Conservation (phyloP, 2,888 invertebrate genomes). For the Crossocerus cetratus region DNA sequence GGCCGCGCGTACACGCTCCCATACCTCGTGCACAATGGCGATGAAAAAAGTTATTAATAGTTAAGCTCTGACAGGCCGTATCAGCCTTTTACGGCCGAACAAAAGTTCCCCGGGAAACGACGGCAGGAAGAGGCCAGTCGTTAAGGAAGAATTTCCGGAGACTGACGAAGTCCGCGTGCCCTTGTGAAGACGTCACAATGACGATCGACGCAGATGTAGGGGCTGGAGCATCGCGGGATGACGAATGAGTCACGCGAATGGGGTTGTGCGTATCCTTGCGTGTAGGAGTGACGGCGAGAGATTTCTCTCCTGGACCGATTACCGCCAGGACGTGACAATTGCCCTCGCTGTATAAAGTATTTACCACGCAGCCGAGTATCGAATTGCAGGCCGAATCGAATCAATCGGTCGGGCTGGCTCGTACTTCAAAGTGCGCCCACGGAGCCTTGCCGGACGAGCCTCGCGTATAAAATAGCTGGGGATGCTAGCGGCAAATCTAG, state of each 20-base stretch:
- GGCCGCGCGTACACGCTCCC: background rate
- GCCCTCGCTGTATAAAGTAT: conserved; percentile 19
- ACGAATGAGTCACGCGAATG: conserved; percentile 59
- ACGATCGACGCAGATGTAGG: conserved; percentile 26
- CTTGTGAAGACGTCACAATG: conserved; percentile 35
- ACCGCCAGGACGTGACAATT: conserved; percentile 40
- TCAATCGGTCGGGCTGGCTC: conserved; percentile 54
- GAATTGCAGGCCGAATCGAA: conserved; percentile 55
- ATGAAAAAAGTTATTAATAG: conserved; percentile 52
- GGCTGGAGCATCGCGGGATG: conserved; percentile 44
- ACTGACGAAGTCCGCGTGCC: conserved; percentile 13
- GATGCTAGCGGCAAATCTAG: conserved; percentile 41
- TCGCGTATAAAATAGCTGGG: conserved; percentile 31
- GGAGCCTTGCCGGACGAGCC: conserved; percentile 27
- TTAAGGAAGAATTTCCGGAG: conserved; percentile 47
- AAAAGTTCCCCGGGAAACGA: conserved; percentile 23
- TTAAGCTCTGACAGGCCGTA: conserved; percentile 37
- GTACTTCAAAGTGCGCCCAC: conserved; percentile 51
- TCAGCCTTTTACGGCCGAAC: conserved; percentile 40
- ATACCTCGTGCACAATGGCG: conserved; percentile 33
- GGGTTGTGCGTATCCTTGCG: conserved; percentile 25
- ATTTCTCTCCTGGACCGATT: conserved; percentile 21
- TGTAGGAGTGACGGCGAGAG: background rate
- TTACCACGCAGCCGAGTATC: conserved; percentile 34
- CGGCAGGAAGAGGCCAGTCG: conserved; percentile 29